Conservation (phyloP, 2,113 vertebrate genomes). For the Forbesichthys papilliferus region DNA sequence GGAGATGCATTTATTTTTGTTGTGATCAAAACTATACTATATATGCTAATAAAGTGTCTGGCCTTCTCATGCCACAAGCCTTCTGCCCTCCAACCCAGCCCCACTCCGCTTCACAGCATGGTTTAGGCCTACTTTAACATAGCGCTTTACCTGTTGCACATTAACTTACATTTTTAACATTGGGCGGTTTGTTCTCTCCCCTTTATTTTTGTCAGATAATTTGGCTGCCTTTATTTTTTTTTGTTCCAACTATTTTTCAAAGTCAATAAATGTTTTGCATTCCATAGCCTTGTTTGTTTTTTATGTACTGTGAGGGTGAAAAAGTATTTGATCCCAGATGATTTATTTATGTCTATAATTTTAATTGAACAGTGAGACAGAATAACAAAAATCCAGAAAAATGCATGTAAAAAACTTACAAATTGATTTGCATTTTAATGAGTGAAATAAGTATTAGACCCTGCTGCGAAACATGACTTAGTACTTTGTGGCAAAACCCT, state of each 20-base stretch:
- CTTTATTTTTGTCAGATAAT: constrained; percentile 29
- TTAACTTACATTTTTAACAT: constrained; percentile 47
- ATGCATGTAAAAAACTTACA: too few species aligned
- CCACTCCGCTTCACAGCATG: constrained; percentile 62
- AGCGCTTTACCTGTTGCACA: constrained; percentile 68
- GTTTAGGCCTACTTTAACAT: constrained; percentile 40
- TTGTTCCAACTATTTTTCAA: constrained; percentile 42
- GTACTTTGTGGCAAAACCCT: too few species aligned
- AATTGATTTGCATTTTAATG: too few species aligned
- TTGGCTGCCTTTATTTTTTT: constrained; percentile 56
- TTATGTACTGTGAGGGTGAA: too few species aligned
- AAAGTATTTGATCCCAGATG: too few species aligned
- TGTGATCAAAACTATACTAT: constrained; percentile 57
- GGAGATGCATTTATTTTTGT: constrained; percentile 37
- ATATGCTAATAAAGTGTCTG: constrained; percentile 31
- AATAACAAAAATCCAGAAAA: too few species aligned
- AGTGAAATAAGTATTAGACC: too few species aligned
- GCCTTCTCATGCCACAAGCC: constrained; percentile 24
- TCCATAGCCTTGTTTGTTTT: constrained; percentile 40
- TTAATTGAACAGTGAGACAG: too few species aligned
- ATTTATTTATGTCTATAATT: background rate
- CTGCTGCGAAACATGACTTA: too few species aligned
- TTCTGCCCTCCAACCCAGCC: background rate
- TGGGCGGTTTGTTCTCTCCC: constrained; percentile 34
- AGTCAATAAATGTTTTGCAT: constrained; percentile 74